Conservation (phyloP, 1,140 invertebrate species). For the Rhyzopertha dominica region DNA sequence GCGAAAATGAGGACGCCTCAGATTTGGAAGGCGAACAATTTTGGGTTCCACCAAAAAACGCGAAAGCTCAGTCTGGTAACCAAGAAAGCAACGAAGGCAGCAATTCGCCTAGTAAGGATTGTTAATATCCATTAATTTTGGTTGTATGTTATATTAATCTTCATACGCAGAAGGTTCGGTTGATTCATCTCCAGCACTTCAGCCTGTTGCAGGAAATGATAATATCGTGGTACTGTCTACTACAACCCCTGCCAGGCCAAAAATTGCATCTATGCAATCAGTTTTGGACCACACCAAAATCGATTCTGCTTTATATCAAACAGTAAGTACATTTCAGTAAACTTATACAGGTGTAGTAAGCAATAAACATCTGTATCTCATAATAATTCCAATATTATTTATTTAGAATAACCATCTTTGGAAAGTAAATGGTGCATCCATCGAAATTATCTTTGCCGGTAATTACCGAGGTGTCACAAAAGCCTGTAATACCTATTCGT, state of each 20-base stretch:
- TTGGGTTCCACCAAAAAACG: conserved; percentile 46
- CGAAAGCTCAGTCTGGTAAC: conserved; percentile 20
- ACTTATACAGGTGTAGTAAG: neutral
- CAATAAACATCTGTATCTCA: neutral
- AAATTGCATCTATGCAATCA: conserved; percentile 50
- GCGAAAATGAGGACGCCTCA: neutral
- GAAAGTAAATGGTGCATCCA: no score
- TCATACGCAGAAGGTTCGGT: conserved; percentile 43
- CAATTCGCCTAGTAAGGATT: neutral
- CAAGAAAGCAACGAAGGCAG: conserved; percentile 17
- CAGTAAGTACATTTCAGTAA: conserved; percentile 32
- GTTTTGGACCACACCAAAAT: conserved; percentile 55
- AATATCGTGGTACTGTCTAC: conserved; percentile 52
- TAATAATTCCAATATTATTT: neutral
- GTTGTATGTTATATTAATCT: conserved; percentile 5
- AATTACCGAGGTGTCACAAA: conserved; percentile 7
- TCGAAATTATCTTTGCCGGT: no score
- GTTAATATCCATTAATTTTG: neutral
- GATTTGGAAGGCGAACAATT: conserved; percentile 42
- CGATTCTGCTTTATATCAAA: conserved; percentile 51
- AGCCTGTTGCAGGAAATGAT: conserved; percentile 49
- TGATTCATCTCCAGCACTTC: conserved; percentile 18
- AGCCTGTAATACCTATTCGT: conserved; percentile 1
- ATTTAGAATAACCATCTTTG: neutral
- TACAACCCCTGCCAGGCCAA: conserved; percentile 40